Percentiles rank a stretch among this genome's conserved stretches.
Evolutionary conservation across 2,888 invertebrate species (phyloP).

Genomic region (Pecten maximus): DNA sequence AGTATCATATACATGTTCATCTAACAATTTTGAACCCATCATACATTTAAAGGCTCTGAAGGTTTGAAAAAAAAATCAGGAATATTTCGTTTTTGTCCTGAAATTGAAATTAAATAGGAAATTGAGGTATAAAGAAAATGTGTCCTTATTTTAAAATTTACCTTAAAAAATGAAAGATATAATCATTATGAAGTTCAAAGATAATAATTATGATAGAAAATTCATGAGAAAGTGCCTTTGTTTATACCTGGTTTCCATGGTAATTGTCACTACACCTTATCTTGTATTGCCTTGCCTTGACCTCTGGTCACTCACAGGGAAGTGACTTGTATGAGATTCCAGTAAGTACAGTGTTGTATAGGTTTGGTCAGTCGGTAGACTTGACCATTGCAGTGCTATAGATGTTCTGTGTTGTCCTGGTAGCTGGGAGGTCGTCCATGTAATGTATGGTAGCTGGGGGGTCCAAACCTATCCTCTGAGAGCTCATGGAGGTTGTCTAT

Average conservation of each 20-base stretch:
- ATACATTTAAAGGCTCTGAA: too few species aligned
- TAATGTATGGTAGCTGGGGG: background rate
- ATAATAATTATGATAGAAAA: background rate
- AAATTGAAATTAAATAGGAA: background rate
- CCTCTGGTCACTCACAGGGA: slow-evolving; percentile 59
- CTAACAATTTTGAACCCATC: too few species aligned
- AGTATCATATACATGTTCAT: background rate
- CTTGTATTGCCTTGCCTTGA: slow-evolving; percentile 22
- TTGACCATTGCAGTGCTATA: slow-evolving; percentile 26
- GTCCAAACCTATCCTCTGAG: too few species aligned
- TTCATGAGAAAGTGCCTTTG: background rate
- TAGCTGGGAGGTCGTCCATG: background rate
- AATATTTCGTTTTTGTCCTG: too few species aligned
- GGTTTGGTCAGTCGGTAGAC: background rate
- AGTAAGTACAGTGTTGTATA: slow-evolving; percentile 65
- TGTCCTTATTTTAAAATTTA: too few species aligned
- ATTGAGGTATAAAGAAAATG: background rate
- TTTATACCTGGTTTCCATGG: background rate
- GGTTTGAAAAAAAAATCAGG: too few species aligned
- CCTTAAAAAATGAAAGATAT: too few species aligned
- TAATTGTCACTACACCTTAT: background rate
- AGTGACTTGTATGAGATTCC: slow-evolving; percentile 70
- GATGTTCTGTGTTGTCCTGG: slow-evolving; percentile 11
- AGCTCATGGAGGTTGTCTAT: too few species aligned
- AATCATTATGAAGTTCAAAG: background rate